Conservation (phyloP, 2,113 vertebrate species). For the Oreochromis tanganicae region DNA sequence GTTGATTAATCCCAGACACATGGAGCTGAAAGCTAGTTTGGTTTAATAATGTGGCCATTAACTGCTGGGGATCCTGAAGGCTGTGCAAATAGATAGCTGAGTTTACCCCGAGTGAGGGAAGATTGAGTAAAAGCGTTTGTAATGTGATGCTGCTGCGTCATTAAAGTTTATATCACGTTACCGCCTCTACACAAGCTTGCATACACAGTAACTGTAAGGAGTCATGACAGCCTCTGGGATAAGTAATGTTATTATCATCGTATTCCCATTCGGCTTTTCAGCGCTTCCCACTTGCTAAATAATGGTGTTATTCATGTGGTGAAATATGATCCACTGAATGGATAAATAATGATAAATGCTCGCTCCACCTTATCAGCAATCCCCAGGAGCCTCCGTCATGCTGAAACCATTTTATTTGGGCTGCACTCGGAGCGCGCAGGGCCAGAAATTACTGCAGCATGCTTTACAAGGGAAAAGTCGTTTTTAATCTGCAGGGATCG, state of each 20-base stretch:
- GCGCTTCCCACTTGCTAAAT: background rate
- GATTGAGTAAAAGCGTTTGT: background rate
- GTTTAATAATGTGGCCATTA: background rate
- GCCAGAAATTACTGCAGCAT: background rate
- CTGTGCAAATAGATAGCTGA: background rate
- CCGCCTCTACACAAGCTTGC: background rate
- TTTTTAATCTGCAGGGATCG: slow-evolving; percentile 29
- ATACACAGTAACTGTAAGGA: background rate
- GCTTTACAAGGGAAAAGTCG: background rate
- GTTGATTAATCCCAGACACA: background rate
- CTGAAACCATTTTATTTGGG: background rate
- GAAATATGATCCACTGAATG: slow-evolving; percentile 17
- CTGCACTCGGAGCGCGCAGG: background rate
- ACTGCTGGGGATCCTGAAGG: background rate
- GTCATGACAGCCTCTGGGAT: background rate
- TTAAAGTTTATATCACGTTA: background rate
- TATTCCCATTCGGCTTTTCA: background rate
- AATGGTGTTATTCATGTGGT: background rate
- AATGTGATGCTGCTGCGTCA: background rate
- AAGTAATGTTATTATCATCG: background rate
- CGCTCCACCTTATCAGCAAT: slow-evolving; percentile 28
- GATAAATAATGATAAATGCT: slow-evolving; percentile 32
- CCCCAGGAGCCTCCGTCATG: slow-evolving; percentile 9
- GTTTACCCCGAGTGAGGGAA: background rate
- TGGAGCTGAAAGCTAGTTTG: background rate